These are phyloP conservation scores for Agrochola lychnidis DNA, from an alignment of 2,888 invertebrate genomes.

Conservation along the genomic window DNA sequence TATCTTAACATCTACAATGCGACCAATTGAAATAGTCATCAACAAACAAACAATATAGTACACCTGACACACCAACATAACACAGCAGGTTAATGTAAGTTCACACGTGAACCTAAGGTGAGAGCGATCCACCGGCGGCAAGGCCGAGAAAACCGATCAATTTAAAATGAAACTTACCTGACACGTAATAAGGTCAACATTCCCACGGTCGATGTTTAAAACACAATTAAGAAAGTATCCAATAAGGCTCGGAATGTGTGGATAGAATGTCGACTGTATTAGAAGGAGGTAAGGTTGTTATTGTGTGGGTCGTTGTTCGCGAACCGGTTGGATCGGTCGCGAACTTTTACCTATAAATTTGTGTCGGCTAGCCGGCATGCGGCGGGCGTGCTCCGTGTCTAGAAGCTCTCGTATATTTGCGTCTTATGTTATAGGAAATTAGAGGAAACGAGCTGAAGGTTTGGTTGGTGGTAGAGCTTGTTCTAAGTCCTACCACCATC, in stretches of 20 bases:
- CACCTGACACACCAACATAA: conserved; percentile 84
- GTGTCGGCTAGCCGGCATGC: conserved; percentile 87
- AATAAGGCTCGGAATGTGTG: conserved; percentile 77
- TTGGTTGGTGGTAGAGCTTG: too few species aligned
- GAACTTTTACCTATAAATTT: conserved; percentile 91
- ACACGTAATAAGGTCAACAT: conserved; percentile 84
- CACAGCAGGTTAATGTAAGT: conserved; percentile 88
- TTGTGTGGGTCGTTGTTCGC: conserved; percentile 71
- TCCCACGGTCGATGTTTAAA: conserved; percentile 80
- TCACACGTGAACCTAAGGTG: conserved; percentile 90
- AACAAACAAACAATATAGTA: conserved; percentile 73
- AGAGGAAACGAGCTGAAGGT: conserved; percentile 58
- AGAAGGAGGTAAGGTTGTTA: conserved; percentile 74
- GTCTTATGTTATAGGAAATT: conserved; percentile 73
- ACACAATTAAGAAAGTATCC: conserved; percentile 90
- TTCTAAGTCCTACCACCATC: too few species aligned
- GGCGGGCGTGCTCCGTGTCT: conserved; percentile 80
- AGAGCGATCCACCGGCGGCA: conserved; percentile 89
- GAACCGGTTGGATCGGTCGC: conserved; percentile 89
- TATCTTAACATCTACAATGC: conserved; percentile 80
- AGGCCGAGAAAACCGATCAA: conserved; percentile 85
- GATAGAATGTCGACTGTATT: conserved; percentile 78
- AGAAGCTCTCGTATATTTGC: conserved; percentile 79
- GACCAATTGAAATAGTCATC: conserved; percentile 83
- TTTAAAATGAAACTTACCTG: conserved; percentile 80